Base-by-base conservation (phyloP, 2,113 vertebrate genomes). In the Platanista minor region DNA sequence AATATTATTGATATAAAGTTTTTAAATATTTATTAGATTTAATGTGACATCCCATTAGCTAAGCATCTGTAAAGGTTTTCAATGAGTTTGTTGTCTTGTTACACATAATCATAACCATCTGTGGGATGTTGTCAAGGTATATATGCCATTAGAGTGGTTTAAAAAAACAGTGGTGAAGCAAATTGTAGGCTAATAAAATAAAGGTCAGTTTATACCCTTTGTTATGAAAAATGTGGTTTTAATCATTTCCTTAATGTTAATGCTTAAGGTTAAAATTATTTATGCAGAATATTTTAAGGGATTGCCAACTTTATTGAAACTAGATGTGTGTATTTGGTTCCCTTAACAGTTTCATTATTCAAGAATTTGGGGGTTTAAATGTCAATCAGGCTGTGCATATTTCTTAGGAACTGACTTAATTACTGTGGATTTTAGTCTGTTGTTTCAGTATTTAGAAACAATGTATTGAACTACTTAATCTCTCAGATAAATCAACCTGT, bases 151-250 rank as follows among this genome's bases (percentile, higher is more conserved):
- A 97, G 43, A 96, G 59, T 94, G 97, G 98, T 98, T 98, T 98
- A 94, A 97, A 98, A 97, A 94, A 98, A 96, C 98, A 98, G 98
- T 96, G 98, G 97, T 98, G 98, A 98, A 99, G 99, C 99, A 99
- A 99, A 99, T 99, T 99, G 99, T 98, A 98, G 98, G 98, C 98
- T 98, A 99, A 98, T 99, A 98, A 99, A 99, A 98, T 97, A 97
- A 98, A 98, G 98, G 98, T 97, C 98, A 98, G 91, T 98, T 98
- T 81, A 98, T 98, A 98, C 98, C 94, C 96, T 99, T 95, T 98
- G 97, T 98, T 96, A 80, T 90, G 88, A 98, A 97, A 98, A 99
- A 98, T 98, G 97, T 98, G 98, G 94, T 98, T 99, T 93, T 98
- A 97, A 98, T 99, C 91, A 98, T 97, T 98, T 95, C 90, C 98